A percentile compares a stretch with the other conserved stretches of the same genome.
Conservation (phyloP, 1,140 invertebrate genomes). For the Halictus rubicundus region DNA sequence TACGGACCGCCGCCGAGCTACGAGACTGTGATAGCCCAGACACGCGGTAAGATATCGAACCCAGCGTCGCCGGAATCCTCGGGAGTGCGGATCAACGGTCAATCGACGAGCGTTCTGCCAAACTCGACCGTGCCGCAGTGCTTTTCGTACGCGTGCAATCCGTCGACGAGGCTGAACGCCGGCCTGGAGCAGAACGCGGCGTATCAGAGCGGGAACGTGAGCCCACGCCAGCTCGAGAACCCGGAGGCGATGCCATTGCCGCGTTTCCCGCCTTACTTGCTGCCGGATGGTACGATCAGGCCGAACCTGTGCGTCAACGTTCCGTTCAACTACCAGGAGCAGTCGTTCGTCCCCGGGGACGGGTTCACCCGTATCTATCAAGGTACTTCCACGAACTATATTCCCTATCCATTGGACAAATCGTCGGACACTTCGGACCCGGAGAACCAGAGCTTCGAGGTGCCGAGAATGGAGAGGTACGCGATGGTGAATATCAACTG, state of each 20-base stretch:
- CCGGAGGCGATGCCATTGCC: constrained; percentile 45
- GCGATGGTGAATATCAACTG: constrained; percentile 54
- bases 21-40: constrained; percentile 79
- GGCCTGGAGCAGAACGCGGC: constrained; percentile 38
- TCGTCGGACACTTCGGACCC: constrained; percentile 49
- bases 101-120: constrained; percentile 41
- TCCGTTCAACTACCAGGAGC: constrained; percentile 49
- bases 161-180: constrained; percentile 56
- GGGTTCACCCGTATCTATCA: constrained; percentile 34
- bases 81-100: constrained; percentile 32
- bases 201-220: constrained; percentile 36
- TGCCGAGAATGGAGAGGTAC: constrained; percentile 49
- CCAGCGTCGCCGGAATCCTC: constrained; percentile 69
- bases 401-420: constrained; percentile 37
- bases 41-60: constrained; percentile 69
- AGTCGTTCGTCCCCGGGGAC: constrained; percentile 16
- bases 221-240: constrained; percentile 32
- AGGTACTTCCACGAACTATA: constrained; percentile 21
- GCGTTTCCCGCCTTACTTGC: constrained; percentile 61
- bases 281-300: constrained; percentile 33
- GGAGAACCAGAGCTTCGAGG: constrained; percentile 48
- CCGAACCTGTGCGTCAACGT: constrained; percentile 49
- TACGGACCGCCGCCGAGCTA: constrained; percentile 81
- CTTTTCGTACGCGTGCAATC: constrained; percentile 66
- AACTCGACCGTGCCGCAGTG: constrained; percentile 60